These are phyloP conservation scores for Hypotaenidia okinawae DNA, from an alignment of 2,797 vertebrate genomes.

Conservation along the genomic window DNA sequence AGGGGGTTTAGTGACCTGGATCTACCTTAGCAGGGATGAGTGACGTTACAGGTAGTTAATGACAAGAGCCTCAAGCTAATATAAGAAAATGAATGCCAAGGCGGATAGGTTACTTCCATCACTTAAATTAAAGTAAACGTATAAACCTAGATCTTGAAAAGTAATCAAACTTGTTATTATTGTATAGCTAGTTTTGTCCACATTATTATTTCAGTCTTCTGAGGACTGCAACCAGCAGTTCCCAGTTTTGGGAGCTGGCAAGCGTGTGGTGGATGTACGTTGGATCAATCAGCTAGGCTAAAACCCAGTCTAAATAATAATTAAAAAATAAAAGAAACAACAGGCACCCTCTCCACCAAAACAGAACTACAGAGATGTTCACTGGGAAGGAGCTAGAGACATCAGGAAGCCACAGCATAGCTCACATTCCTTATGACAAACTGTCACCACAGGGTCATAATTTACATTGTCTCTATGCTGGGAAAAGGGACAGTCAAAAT, in stretches of 20 bases:
- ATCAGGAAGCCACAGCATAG: not conserved
- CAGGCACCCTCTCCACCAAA: not conserved
- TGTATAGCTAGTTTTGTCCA: not conserved
- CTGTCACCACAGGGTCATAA: not conserved
- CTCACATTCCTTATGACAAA: not conserved
- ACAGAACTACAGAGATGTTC: not conserved
- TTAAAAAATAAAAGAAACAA: not conserved
- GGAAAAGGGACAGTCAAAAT: not conserved
- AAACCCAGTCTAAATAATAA: not conserved
- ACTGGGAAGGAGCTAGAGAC: not conserved
- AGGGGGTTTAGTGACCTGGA: not conserved
- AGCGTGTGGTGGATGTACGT: not conserved
- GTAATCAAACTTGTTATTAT: not conserved
- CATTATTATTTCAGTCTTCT: not conserved
- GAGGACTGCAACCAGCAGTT: not conserved
- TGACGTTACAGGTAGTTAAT: not conserved
- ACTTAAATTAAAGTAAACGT: not conserved
- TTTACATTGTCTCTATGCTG: not conserved
- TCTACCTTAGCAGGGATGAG: not conserved
- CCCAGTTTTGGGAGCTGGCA: rapidly evolving
- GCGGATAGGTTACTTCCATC: not conserved
- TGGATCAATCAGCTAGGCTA: not conserved
- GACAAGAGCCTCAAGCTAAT: not conserved
- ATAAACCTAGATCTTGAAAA: not conserved
- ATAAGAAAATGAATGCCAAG: not conserved